A percentile compares a stretch with the other conserved stretches of the same genome.
These are phyloP conservation scores for Meliscaeva auricollis DNA, from an alignment of 2,888 invertebrate genomes.

Conservation along the genomic window DNA sequence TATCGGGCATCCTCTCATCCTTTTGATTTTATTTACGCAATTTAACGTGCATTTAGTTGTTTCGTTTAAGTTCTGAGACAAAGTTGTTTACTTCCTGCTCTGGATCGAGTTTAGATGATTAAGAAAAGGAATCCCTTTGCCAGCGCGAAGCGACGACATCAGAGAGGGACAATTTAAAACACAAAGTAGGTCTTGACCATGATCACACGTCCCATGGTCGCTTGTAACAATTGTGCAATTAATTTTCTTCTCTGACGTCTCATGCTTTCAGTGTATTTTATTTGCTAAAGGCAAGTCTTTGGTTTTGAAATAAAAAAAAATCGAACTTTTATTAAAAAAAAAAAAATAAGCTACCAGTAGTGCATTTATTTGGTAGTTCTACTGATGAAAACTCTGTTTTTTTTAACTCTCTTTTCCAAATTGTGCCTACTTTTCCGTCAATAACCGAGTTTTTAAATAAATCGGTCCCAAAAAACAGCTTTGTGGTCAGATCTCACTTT, in stretches of 20 bases:
- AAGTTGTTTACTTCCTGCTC: constrained; percentile 66
- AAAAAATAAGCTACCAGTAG: too few relatives aligned
- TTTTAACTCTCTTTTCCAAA: too few relatives aligned
- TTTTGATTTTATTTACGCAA: constrained; percentile 31
- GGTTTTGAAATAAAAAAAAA: background rate
- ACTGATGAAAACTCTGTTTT: too few relatives aligned
- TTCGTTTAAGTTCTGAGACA: constrained; percentile 9
- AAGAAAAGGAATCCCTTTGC: constrained; percentile 28
- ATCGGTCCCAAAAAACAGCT: too few relatives aligned
- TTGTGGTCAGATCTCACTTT: too few relatives aligned
- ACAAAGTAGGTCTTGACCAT: constrained; percentile 69
- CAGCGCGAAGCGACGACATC: background rate
- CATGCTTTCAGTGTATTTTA: constrained; percentile 2
- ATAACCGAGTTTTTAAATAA: too few relatives aligned
- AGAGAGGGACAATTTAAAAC: constrained; percentile 28
- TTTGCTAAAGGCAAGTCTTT: background rate
- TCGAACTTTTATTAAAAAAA: too few relatives aligned
- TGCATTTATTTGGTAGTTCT: too few relatives aligned
- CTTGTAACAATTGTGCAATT: background rate
- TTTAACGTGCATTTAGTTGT: constrained; percentile 2
- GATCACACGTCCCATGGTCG: constrained; percentile 41
- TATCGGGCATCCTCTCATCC: constrained; percentile 21
- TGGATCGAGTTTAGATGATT: background rate
- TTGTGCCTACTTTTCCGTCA: too few relatives aligned
- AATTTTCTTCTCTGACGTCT: constrained; percentile 1